Evolutionary conservation across 2,888 invertebrate genomes (phyloP).

Genomic region (Teinopalpus imperialis): DNA sequence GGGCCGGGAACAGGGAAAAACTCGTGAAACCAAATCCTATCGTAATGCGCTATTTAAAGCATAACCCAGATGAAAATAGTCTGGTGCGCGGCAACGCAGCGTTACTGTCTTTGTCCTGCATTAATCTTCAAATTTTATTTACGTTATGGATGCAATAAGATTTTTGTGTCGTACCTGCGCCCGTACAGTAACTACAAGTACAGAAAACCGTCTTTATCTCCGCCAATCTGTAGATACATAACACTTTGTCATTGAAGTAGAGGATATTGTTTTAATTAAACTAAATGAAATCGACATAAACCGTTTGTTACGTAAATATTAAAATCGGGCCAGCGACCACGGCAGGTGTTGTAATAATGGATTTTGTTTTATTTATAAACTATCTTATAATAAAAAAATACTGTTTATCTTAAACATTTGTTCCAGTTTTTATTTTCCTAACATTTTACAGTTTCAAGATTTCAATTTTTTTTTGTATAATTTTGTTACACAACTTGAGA

Average conservation of each 20-base stretch:
- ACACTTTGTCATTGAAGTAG: too few species aligned
- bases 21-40: constrained; percentile 81
- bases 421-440: too few species aligned
- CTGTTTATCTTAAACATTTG: too few species aligned
- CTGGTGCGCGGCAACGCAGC: constrained; percentile 75
- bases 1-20: constrained; percentile 75
- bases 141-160: constrained; percentile 64
- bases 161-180: constrained; percentile 35
- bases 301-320: constrained; percentile 6
- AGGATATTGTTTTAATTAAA: not conserved
- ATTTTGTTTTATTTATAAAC: constrained; percentile 24
- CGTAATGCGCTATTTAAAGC: constrained; percentile 81
- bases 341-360: constrained; percentile 10
- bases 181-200: not conserved
- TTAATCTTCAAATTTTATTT: constrained; percentile 79
- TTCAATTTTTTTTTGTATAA: too few species aligned
- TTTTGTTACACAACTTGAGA: too few species aligned
- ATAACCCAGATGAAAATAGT: constrained; percentile 80
- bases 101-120: constrained; percentile 73
- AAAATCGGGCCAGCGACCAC: not conserved
- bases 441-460: too few species aligned
- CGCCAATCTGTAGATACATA: too few species aligned
- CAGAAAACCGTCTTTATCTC: not conserved
- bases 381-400: not conserved
- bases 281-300: not conserved